phyloP scores from a whole-genome alignment of 2,797 vertebrate species.

The Chanos chanos region DNA sequence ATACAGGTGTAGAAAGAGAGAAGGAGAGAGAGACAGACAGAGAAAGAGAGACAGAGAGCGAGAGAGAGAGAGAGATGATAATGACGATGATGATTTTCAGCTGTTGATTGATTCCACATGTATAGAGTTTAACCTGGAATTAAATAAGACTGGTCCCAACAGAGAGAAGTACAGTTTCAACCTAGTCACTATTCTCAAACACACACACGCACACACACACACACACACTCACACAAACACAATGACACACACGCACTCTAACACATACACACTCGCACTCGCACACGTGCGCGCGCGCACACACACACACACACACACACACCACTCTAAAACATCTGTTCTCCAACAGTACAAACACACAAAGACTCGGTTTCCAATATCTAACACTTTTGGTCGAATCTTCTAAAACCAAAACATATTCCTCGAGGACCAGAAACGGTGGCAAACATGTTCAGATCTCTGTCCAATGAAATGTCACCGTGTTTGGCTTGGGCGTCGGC shows the following conservation, averaged over 20 bases:
- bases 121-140: slow-evolving; percentile 48
- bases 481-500: slow-evolving; percentile 5
- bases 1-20: no score
- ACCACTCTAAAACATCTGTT: slow-evolving; percentile 17
- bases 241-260: no score
- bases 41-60: not conserved
- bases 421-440: not conserved
- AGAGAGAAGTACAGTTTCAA: slow-evolving; percentile 40
- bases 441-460: not conserved
- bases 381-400: no score
- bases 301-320: slow-evolving; percentile 12
- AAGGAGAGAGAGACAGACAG: slow-evolving; percentile 6
- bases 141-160: slow-evolving; percentile 56
- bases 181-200: slow-evolving; percentile 17
- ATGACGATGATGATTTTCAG: slow-evolving; percentile 22
- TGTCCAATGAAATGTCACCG: slow-evolving; percentile 20
- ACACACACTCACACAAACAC: no score
- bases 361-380: slow-evolving; percentile 23
- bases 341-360: slow-evolving; percentile 4
- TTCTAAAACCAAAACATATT: not conserved
- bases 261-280: not conserved
- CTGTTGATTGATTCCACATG: slow-evolving; percentile 70
- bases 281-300: not conserved
- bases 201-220: no score
- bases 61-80: not conserved